Conservation (phyloP, 2,888 invertebrate genomes). For the Aleiodes alternator region DNA sequence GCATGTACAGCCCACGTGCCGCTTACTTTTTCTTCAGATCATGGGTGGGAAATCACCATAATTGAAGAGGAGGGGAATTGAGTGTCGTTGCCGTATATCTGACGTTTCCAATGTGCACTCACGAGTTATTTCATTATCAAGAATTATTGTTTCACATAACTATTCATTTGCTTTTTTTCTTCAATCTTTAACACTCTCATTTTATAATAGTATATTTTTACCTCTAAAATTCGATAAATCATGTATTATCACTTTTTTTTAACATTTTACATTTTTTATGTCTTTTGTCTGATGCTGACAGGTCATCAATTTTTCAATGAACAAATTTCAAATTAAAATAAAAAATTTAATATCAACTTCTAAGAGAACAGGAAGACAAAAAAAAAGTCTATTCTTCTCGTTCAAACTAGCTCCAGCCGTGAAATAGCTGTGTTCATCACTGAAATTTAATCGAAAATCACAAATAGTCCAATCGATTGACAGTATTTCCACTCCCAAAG, state of each 20-base stretch:
- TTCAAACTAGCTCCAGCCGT: neutral
- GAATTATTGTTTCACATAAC: conserved; percentile 21
- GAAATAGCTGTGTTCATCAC: conserved; percentile 13
- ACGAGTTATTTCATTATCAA: conserved; percentile 28
- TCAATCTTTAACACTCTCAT: conserved; percentile 2
- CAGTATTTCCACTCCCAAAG: conserved; percentile 34
- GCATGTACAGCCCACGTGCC: conserved; percentile 49
- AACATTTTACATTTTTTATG: neutral
- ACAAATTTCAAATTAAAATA: neutral
- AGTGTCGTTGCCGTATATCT: conserved; percentile 52
- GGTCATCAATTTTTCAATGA: neutral
- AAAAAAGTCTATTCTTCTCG: conserved; percentile 6
- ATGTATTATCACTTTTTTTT: conserved; percentile 38
- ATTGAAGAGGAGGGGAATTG: conserved; percentile 56
- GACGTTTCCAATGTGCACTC: conserved; percentile 20
- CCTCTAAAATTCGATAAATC: conserved; percentile 27
- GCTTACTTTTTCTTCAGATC: conserved; percentile 55
- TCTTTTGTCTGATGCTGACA: neutral
- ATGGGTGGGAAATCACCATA: conserved; percentile 54
- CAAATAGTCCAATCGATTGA: conserved; percentile 39
- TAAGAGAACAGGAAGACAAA: neutral
- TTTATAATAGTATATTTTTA: conserved; percentile 1
- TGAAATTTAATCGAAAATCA: conserved; percentile 40
- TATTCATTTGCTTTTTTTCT: conserved; percentile 29
- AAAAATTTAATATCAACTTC: neutral